These are phyloP conservation scores for Drosophila fuyamai DNA, from an alignment of 1,140 invertebrate species.

Conservation along the genomic window DNA sequence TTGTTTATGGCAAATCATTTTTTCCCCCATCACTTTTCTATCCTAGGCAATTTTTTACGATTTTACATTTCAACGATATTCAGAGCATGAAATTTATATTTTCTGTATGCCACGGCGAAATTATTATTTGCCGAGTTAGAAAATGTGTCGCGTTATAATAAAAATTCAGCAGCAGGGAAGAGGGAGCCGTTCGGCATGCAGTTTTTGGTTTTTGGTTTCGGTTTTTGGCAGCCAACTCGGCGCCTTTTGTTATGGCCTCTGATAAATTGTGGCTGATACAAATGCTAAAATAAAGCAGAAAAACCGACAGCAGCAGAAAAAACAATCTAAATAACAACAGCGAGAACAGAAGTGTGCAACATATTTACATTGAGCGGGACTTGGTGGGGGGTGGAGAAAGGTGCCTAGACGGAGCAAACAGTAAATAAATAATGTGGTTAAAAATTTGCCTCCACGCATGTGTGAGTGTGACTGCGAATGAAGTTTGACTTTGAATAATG, in stretches of 20 bases:
- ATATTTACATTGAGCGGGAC: slow-evolving; percentile 63
- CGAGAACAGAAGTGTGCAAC: slow-evolving; percentile 64
- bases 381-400: background rate
- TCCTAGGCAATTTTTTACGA: slow-evolving; percentile 47
- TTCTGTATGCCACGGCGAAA: slow-evolving; percentile 53
- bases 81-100: slow-evolving; percentile 80
- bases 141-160: slow-evolving; percentile 67
- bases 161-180: slow-evolving; percentile 12
- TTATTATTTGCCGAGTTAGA: slow-evolving; percentile 78
- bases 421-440: slow-evolving; percentile 84
- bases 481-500: slow-evolving; percentile 84
- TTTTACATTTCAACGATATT: slow-evolving; percentile 65
- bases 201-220: slow-evolving; percentile 67
- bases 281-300: slow-evolving; percentile 60
- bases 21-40: slow-evolving; percentile 11
- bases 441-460: slow-evolving; percentile 68
- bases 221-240: slow-evolving; percentile 79
- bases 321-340: slow-evolving; percentile 57
- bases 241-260: slow-evolving; percentile 78
- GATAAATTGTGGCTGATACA: slow-evolving; percentile 81
- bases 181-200: slow-evolving; percentile 22
- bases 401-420: slow-evolving; percentile 55
- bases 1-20: slow-evolving; percentile 73
- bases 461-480: slow-evolving; percentile 68
- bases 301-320: slow-evolving; percentile 41